A percentile compares a stretch with the other conserved stretches of the same genome.
phyloP scores from a whole-genome alignment of 2,888 invertebrate species.

The Muschampia plurimacula region DNA sequence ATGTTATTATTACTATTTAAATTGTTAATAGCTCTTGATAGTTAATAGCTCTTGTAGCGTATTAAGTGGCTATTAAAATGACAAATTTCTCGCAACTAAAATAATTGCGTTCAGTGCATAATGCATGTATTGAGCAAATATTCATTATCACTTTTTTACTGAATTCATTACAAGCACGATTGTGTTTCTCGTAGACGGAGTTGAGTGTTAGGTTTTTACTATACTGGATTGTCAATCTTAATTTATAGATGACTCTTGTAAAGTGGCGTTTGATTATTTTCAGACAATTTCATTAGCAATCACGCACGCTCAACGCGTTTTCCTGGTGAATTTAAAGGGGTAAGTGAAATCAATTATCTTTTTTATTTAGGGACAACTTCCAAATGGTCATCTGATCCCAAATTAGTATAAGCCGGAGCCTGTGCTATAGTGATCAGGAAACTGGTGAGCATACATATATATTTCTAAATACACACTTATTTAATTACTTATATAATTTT shows the following conservation, averaged over 20 bases:
- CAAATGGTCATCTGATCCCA: too few relatives aligned
- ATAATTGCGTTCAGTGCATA: background rate
- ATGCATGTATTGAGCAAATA: background rate
- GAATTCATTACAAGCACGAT: constrained; percentile 2
- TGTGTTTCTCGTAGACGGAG: background rate
- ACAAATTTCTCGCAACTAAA: too few relatives aligned
- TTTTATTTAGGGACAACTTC: too few relatives aligned
- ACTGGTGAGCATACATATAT: too few relatives aligned
- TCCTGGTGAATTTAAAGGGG: background rate
- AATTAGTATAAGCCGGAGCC: too few relatives aligned
- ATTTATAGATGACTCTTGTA: background rate
- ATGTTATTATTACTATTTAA: too few relatives aligned
- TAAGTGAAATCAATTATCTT: background rate
- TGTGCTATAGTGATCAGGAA: too few relatives aligned
- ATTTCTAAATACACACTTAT: too few relatives aligned
- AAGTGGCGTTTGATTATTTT: background rate
- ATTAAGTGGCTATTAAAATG: too few relatives aligned
- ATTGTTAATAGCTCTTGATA: background rate
- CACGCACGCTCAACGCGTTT: background rate
- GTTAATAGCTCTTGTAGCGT: background rate
- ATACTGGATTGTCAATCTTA: background rate
- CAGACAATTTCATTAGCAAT: constrained; percentile 5
- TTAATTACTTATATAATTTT: too few relatives aligned
- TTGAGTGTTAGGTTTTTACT: background rate
- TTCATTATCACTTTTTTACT: background rate